Evolutionary conservation across 23 tunicate species (phyloP).

Genomic region (Halocynthia roretzi): DNA sequence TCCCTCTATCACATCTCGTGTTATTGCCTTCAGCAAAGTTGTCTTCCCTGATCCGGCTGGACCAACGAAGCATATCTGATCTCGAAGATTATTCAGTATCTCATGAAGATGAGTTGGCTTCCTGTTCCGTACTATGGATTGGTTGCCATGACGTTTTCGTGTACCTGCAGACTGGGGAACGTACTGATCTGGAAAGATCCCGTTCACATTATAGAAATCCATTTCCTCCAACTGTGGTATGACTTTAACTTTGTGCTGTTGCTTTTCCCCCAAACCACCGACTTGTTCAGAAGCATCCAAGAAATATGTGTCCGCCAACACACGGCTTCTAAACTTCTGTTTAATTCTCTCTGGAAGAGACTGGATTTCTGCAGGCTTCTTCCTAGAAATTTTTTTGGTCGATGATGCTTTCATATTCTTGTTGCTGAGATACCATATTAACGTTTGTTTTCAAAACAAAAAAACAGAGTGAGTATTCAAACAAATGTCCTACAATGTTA

Average conservation of each 20-base stretch:
- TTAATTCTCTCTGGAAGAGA: no score
- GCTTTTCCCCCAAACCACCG: no score
- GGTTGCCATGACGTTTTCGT: background rate
- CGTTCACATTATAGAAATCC: background rate
- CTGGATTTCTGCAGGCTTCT: no score
- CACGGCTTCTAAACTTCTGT: no score
- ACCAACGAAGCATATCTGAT: background rate
- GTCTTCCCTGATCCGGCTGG: background rate
- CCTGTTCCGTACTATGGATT: background rate
- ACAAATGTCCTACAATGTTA: no score
- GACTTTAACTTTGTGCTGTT: background rate
- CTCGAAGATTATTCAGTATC: background rate
- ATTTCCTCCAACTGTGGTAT: background rate
- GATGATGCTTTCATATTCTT: no score
- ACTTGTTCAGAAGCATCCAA: no score
- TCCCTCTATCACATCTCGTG: background rate
- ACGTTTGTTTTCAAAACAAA: no score
- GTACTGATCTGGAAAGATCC: background rate
- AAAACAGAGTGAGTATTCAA: no score
- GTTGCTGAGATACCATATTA: no score
- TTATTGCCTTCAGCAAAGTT: slow-evolving; percentile 3
- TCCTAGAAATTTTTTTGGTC: no score
- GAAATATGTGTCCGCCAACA: no score
- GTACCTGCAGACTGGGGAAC: background rate
- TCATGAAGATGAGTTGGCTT: background rate